These are phyloP conservation scores for Glyphotaelius pellucidus DNA, from an alignment of 2,888 invertebrate genomes.

Conservation along the genomic window DNA sequence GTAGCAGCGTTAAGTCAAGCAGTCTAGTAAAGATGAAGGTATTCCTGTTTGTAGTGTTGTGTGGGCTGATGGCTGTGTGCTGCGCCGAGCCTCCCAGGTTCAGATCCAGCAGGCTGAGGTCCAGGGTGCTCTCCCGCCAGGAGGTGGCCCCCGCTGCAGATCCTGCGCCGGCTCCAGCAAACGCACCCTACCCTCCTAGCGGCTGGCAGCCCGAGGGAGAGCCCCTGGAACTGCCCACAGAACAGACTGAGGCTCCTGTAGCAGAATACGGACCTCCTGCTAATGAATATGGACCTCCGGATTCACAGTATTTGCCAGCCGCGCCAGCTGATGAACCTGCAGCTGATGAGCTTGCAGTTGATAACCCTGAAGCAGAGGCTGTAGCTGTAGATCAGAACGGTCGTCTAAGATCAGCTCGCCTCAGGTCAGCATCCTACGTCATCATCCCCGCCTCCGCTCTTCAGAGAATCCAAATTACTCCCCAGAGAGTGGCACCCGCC, in stretches of 20 bases:
- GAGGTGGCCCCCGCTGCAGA: constrained; percentile 42
- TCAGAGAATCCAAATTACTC: constrained; percentile 36
- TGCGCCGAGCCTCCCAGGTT: constrained; percentile 55
- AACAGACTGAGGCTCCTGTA: constrained; percentile 17
- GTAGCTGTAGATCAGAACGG: constrained; percentile 44
- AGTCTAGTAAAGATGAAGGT: constrained; percentile 56
- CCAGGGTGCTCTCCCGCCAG: constrained; percentile 47
- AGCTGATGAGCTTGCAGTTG: not conserved
- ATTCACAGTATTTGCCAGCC: constrained; percentile 39
- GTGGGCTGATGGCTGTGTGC: constrained; percentile 30
- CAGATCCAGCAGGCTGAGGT: constrained; percentile 34
- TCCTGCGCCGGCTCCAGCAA: not conserved
- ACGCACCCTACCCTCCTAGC: constrained; percentile 68
- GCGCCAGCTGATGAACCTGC: constrained; percentile 2
- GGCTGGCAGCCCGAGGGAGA: constrained; percentile 75
- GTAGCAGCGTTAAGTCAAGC: not conserved
- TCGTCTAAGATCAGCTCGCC: constrained; percentile 52
- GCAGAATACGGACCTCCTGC: constrained; percentile 50
- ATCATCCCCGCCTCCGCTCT: constrained; percentile 40
- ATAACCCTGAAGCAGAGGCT: constrained; percentile 44
- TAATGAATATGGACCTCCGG: constrained; percentile 50
- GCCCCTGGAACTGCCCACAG: constrained; percentile 71
- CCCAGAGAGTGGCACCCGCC: constrained; percentile 44
- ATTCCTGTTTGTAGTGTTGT: constrained; percentile 52
- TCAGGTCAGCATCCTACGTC: not conserved